Conservation (phyloP, 2,797 vertebrate genomes). For the Lepilemur ruficaudatus region DNA sequence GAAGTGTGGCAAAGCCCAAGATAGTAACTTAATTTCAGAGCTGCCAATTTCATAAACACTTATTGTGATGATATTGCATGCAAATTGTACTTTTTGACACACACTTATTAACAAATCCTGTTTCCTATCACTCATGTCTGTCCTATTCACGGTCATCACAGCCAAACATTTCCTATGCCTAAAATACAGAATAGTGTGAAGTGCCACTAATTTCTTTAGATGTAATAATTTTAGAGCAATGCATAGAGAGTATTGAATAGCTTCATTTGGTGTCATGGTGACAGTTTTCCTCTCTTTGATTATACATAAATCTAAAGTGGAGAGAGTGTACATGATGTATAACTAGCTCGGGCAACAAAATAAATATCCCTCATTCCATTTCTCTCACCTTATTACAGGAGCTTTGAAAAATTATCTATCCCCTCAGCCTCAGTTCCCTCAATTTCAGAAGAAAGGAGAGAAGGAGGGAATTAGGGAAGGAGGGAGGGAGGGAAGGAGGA, state of each 20-base stretch:
- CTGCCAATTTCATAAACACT: constrained; percentile 1
- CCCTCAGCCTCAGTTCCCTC: not conserved
- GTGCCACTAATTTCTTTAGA: constrained; percentile 35
- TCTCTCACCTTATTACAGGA: not conserved
- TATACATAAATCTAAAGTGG: not conserved
- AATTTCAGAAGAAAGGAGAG: not conserved
- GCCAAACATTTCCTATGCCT: not conserved
- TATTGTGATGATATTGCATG: constrained; percentile 2
- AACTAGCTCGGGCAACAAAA: not conserved
- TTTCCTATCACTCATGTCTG: not conserved
- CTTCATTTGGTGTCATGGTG: not conserved
- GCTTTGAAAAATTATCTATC: not conserved
- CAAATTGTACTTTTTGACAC: not conserved
- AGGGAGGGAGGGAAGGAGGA: not conserved
- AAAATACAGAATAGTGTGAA: not conserved
- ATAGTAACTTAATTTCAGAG: constrained; percentile 21
- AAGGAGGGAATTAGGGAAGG: not conserved
- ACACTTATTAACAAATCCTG: not conserved
- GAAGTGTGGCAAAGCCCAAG: not conserved
- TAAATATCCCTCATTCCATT: not conserved
- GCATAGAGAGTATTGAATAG: not conserved
- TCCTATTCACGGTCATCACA: not conserved
- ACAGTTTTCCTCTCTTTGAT: not conserved
- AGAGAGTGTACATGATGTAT: not conserved
- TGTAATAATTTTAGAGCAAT: not conserved